phyloP scores from a whole-genome alignment of 2,113 vertebrate genomes.

The Acrocephalus arundinaceus region DNA sequence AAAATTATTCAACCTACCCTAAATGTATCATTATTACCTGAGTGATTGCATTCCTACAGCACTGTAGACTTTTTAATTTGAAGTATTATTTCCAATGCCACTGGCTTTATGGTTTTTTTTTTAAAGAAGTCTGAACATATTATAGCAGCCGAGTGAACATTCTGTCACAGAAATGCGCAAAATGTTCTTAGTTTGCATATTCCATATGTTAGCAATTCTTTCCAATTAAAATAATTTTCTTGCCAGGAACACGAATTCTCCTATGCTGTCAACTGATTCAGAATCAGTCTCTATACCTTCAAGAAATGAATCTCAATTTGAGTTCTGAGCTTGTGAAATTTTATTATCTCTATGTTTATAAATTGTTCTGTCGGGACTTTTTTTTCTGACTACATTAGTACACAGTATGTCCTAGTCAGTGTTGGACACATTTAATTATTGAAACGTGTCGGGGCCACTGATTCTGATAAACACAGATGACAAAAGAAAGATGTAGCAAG shows the following conservation, averaged over 20 bases:
- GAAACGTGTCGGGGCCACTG: not conserved
- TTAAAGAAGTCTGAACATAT: not conserved
- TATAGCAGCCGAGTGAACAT: slow-evolving; percentile 42
- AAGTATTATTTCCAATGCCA: not conserved
- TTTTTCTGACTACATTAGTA: not conserved
- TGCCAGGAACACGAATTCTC: slow-evolving; percentile 3
- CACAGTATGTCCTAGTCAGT: not conserved
- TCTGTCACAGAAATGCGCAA: slow-evolving; percentile 31
- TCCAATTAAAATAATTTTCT: slow-evolving; percentile 21
- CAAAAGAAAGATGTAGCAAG: slow-evolving; percentile 4
- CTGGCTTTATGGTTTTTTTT: fast-evolving
- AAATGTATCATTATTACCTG: not conserved
- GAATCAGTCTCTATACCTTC: not conserved
- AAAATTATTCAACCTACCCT: not conserved
- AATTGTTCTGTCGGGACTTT: not conserved
- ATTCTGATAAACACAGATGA: not conserved
- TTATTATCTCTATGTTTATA: not conserved
- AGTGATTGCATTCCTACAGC: not conserved
- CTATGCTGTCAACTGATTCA: not conserved
- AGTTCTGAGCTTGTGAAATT: not conserved
- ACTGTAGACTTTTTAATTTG: not conserved
- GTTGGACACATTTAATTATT: slow-evolving; percentile 18
- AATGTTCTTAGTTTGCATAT: slow-evolving; percentile 36
- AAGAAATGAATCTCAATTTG: not conserved
- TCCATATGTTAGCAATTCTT: not conserved